These are phyloP conservation scores for Anomalospiza imberbis DNA, from an alignment of 2,797 vertebrate species.

Conservation along the genomic window DNA sequence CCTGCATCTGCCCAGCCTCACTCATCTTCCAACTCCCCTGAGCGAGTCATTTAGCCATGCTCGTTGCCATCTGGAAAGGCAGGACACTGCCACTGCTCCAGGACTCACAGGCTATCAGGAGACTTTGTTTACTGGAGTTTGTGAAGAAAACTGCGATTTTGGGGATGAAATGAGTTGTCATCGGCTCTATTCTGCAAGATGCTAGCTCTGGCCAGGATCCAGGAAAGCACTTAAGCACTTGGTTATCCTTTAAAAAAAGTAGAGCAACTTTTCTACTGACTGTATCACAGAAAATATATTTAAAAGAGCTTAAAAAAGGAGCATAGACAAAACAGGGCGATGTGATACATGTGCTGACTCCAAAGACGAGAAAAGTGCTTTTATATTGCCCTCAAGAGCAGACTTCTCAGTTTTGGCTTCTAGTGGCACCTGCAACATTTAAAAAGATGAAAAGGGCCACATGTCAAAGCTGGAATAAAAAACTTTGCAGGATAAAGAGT, in stretches of 20 bases:
- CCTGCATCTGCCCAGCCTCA: conserved; percentile 34
- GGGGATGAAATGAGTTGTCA: conserved; percentile 22
- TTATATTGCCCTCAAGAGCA: background rate
- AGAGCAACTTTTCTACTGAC: background rate
- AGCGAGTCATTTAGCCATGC: background rate
- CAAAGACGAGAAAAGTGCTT: background rate
- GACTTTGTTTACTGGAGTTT: conserved; percentile 6
- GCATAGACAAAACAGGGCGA: background rate
- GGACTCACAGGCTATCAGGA: background rate
- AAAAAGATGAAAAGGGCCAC: background rate
- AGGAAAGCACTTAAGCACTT: conserved; percentile 21
- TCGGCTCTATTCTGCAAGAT: conserved; percentile 7
- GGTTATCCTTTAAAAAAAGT: background rate
- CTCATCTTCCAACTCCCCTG: background rate
- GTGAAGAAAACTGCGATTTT: conserved; percentile 33
- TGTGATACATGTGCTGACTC: background rate
- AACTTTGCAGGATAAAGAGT: background rate
- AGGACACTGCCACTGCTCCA: background rate
- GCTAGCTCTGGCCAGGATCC: conserved; percentile 36
- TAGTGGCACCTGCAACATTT: background rate
- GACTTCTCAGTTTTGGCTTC: background rate
- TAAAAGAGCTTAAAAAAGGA: background rate
- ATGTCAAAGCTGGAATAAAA: background rate
- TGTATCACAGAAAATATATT: background rate
- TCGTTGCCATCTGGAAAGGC: conserved; percentile 7